Conservation (phyloP, 2,888 invertebrate species). For the Reticulitermes lucifugus region DNA sequence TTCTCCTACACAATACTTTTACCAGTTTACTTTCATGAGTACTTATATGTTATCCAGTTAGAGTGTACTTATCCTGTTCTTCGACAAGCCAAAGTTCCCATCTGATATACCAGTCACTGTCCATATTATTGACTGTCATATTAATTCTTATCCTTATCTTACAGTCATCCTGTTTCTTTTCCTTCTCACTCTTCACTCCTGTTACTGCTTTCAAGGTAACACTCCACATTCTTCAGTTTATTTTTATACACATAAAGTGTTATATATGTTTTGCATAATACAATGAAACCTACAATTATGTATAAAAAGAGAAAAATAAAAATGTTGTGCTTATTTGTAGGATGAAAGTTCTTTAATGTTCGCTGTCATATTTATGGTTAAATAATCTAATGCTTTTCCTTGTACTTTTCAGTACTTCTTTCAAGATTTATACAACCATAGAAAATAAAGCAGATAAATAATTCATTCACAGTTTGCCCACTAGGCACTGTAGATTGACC, state of each 20-base stretch:
- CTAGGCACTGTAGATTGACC: no score
- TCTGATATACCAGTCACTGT: background rate
- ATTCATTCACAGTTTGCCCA: no score
- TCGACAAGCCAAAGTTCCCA: background rate
- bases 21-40: background rate
- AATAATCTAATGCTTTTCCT: no score
- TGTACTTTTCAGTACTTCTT: no score
- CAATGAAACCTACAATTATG: background rate
- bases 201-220: background rate
- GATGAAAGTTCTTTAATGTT: background rate
- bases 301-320: background rate
- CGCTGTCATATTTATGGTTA: background rate
- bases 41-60: background rate
- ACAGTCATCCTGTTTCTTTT: background rate
- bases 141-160: no score
- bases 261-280: background rate
- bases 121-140: no score
- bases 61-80: background rate
- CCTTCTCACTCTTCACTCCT: background rate
- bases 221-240: background rate
- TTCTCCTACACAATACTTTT: background rate
- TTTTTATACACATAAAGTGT: constrained; percentile 4
- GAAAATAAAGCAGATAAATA: no score
- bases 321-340: background rate
- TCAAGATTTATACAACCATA: no score